Conservation (phyloP, 2,113 vertebrate genomes). For the Pangasianodon gigas region DNA sequence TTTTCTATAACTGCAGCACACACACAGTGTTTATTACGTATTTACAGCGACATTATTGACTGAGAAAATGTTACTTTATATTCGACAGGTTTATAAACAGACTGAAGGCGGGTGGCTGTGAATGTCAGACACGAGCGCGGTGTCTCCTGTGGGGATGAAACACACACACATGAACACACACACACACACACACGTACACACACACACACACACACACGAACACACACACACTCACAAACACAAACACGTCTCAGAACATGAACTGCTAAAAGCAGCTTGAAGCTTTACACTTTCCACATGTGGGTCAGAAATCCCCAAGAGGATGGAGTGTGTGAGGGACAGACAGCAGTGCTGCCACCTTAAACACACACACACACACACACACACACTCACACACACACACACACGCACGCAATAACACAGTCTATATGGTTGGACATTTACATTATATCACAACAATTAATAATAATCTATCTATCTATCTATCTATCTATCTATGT, state of each 20-base stretch:
- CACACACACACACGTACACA: background rate
- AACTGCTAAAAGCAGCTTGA: background rate
- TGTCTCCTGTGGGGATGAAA: background rate
- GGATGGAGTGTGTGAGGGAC: background rate
- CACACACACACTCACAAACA: background rate
- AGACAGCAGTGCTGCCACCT: background rate
- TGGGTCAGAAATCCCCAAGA: background rate
- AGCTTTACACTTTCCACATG: background rate
- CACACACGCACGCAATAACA: background rate
- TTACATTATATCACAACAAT: too few relatives aligned
- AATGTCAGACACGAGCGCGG: background rate
- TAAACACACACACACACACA: conserved; percentile 1
- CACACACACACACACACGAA: background rate
- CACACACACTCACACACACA: background rate
- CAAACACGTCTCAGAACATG: background rate
- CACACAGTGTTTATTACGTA: background rate
- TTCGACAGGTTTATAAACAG: background rate
- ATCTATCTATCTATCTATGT: too few relatives aligned
- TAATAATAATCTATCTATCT: too few relatives aligned
- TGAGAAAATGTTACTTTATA: background rate
- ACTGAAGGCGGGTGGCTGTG: background rate
- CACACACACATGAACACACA: background rate
- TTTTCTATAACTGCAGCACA: background rate
- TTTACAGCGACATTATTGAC: background rate
- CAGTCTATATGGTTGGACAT: too few relatives aligned